These are phyloP conservation scores for Casuarius casuarius DNA, from an alignment of 2,113 vertebrate genomes.

Conservation along the genomic window DNA sequence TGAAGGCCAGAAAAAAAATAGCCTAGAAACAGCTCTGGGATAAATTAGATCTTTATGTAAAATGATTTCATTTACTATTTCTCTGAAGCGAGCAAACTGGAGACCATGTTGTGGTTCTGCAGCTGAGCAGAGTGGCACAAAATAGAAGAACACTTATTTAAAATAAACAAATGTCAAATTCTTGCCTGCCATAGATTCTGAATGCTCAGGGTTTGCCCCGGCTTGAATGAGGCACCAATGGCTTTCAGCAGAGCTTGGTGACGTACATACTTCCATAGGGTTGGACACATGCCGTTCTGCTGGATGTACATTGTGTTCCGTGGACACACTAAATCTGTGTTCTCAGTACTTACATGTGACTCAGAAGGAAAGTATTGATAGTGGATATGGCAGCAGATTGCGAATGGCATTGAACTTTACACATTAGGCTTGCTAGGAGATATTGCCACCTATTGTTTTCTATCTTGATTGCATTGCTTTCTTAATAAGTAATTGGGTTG, in stretches of 20 bases:
- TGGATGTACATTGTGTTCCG: conserved; percentile 49
- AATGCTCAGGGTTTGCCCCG: not conserved
- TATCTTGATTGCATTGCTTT: conserved; percentile 49
- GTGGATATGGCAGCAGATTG: conserved; percentile 52
- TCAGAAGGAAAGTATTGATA: conserved; percentile 66
- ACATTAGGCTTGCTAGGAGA: conserved; percentile 47
- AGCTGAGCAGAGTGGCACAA: not conserved
- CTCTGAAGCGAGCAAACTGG: not conserved
- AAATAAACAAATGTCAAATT: not conserved
- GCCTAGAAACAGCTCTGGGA: not conserved
- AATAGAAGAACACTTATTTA: not conserved
- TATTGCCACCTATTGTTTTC: conserved; percentile 63
- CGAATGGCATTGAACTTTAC: conserved; percentile 47
- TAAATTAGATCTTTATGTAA: not conserved
- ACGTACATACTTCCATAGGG: not conserved
- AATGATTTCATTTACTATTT: not conserved
- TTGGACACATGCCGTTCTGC: conserved; percentile 10
- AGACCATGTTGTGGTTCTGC: not conserved
- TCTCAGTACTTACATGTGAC: conserved; percentile 26
- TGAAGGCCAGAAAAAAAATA: not conserved
- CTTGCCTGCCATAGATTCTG: not conserved
- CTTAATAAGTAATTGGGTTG: not conserved
- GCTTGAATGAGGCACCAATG: not conserved
- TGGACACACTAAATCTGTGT: not conserved
- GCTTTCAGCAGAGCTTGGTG: not conserved